Evolutionary conservation across 2,888 invertebrate species (phyloP).

Genomic region (Coremacera marginata): DNA sequence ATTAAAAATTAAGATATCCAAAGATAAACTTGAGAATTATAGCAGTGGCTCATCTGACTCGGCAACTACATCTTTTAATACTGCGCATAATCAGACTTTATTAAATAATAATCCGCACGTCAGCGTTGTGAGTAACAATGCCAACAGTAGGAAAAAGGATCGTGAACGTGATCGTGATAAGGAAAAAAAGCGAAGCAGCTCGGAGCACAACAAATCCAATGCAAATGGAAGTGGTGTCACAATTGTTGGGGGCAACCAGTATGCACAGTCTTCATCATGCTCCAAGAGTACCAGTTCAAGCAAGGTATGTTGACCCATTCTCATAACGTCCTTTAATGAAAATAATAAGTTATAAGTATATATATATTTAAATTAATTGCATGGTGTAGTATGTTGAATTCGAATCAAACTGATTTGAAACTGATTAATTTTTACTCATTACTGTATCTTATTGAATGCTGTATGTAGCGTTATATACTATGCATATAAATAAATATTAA

Average conservation of each 20-base stretch:
- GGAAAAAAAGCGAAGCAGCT: conserved; percentile 61
- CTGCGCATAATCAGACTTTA: not conserved
- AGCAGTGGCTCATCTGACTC: conserved; percentile 49
- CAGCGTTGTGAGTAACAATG: conserved; percentile 40
- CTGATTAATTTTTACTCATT: not conserved
- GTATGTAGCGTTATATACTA: not conserved
- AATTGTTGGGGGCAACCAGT: conserved; percentile 36
- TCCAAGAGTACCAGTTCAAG: conserved; percentile 56
- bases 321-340: too few relatives aligned
- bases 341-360: too few relatives aligned
- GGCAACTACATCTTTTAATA: not conserved
- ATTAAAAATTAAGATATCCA: conserved; percentile 85
- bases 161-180: conserved; percentile 65
- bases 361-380: not conserved
- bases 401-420: not conserved
- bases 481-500: conserved; percentile 12
- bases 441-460: not conserved
- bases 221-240: conserved; percentile 49
- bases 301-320: conserved; percentile 54
- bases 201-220: conserved; percentile 63
- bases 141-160: conserved; percentile 63
- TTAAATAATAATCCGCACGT: not conserved
- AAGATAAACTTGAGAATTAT: conserved; percentile 76
- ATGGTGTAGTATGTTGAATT: conserved; percentile 1
- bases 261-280: conserved; percentile 44